These are phyloP conservation scores for Nymphalis c-album DNA, from an alignment of 2,888 invertebrate species.

Conservation along the genomic window DNA sequence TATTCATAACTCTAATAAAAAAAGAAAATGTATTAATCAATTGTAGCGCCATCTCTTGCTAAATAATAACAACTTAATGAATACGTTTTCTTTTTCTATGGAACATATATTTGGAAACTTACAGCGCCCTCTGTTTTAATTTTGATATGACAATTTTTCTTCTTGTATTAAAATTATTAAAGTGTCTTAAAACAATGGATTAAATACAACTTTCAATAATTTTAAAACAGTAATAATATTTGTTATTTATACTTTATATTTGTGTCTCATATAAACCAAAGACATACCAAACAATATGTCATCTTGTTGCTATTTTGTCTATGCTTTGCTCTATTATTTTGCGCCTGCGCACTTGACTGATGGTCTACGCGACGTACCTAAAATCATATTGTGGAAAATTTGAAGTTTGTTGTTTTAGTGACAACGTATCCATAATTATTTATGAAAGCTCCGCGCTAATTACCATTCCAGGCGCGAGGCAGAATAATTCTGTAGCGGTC, in stretches of 20 bases:
- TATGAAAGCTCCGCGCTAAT: constrained; percentile 79
- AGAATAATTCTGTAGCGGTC: constrained; percentile 71
- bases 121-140: neutral
- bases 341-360: constrained; percentile 81
- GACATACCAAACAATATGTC: constrained; percentile 32
- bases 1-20: neutral
- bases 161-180: too few relatives aligned
- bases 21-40: neutral
- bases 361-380: constrained; percentile 79
- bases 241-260: neutral
- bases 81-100: too few relatives aligned
- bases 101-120: neutral
- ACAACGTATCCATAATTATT: constrained; percentile 77
- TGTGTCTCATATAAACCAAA: constrained; percentile 13
- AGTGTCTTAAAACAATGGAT: neutral
- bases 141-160: neutral
- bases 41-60: neutral
- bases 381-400: constrained; percentile 80
- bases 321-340: constrained; percentile 78
- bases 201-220: neutral
- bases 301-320: constrained; percentile 57
- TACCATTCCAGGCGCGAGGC: constrained; percentile 76
- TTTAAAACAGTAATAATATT: neutral
- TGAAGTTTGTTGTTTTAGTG: constrained; percentile 81
- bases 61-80: too few relatives aligned